These are phyloP conservation scores for Dryadula phaetusa DNA, from an alignment of 2,888 invertebrate species.

Conservation along the genomic window DNA sequence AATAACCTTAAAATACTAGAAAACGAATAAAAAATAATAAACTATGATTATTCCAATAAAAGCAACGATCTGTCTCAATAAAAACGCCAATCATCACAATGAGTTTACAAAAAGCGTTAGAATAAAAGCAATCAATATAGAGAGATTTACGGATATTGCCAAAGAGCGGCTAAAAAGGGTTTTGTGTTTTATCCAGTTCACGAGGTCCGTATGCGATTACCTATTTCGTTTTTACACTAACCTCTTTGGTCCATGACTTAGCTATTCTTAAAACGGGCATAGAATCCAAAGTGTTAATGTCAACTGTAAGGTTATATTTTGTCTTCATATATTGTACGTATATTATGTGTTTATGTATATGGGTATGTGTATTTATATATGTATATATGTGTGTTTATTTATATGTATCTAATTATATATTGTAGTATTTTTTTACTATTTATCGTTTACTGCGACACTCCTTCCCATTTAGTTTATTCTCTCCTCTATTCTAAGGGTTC, in stretches of 20 bases:
- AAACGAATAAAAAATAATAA: not conserved
- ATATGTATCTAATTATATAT: too few relatives aligned
- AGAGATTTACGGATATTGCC: slow-evolving; percentile 46
- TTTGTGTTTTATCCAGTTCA: slow-evolving; percentile 53
- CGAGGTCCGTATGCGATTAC: slow-evolving; percentile 34
- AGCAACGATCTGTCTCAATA: slow-evolving; percentile 7
- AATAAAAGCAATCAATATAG: slow-evolving; percentile 44
- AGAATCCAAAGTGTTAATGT: too few relatives aligned
- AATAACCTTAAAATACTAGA: too few relatives aligned
- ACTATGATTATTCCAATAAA: slow-evolving; percentile 9
- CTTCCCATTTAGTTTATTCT: too few relatives aligned
- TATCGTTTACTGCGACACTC: too few relatives aligned
- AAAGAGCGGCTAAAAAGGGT: slow-evolving; percentile 53
- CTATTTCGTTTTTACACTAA: not conserved
- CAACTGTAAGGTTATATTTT: too few relatives aligned
- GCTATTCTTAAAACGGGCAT: not conserved
- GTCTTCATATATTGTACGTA: too few relatives aligned
- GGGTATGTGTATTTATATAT: too few relatives aligned
- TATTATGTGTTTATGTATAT: too few relatives aligned
- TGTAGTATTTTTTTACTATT: too few relatives aligned
- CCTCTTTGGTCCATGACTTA: not conserved
- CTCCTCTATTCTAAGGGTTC: too few relatives aligned
- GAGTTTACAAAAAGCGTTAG: slow-evolving; percentile 35
- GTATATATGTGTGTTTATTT: too few relatives aligned
- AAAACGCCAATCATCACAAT: slow-evolving; percentile 35